Percentiles rank a stretch among this genome's conserved stretches.
These are phyloP conservation scores for Alviniconcha strummeri DNA, from an alignment of 2,888 invertebrate genomes.

Conservation along the genomic window DNA sequence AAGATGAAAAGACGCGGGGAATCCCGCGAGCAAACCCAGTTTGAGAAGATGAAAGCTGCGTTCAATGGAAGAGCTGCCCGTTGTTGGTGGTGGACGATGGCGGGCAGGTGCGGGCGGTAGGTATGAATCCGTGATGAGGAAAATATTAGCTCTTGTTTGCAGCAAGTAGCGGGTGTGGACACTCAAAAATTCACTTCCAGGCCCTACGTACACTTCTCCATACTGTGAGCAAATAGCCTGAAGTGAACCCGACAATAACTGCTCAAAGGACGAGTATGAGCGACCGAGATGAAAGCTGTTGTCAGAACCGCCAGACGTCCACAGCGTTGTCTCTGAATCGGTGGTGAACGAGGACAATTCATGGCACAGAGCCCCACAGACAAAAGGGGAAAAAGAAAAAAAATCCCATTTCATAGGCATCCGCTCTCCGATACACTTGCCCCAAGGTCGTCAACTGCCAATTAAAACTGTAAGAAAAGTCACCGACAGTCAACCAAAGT, in stretches of 20 bases:
- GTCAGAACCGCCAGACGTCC: too few relatives aligned
- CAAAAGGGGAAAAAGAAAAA: too few relatives aligned
- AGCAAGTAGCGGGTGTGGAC: background rate
- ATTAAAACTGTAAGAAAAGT: too few relatives aligned
- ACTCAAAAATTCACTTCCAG: background rate
- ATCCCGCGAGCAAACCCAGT: background rate
- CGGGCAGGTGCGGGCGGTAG: background rate
- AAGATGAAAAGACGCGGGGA: background rate
- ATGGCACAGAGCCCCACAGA: too few relatives aligned
- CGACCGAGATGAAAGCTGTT: too few relatives aligned
- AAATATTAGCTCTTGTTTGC: constrained; percentile 5
- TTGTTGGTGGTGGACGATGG: background rate
- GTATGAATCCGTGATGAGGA: background rate
- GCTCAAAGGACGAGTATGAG: too few relatives aligned
- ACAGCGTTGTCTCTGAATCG: background rate
- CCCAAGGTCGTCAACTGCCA: too few relatives aligned
- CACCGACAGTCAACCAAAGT: too few relatives aligned
- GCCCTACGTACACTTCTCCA: background rate
- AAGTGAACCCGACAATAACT: too few relatives aligned
- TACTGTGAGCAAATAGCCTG: background rate
- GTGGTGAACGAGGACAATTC: background rate
- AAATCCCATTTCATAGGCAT: too few relatives aligned
- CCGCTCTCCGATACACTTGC: too few relatives aligned
- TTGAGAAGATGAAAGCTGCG: background rate
- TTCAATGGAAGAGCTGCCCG: background rate